A percentile compares a stretch with the other conserved stretches of the same genome.
These are phyloP conservation scores for Elysia crispata DNA, from an alignment of 2,888 invertebrate species.

Conservation along the genomic window DNA sequence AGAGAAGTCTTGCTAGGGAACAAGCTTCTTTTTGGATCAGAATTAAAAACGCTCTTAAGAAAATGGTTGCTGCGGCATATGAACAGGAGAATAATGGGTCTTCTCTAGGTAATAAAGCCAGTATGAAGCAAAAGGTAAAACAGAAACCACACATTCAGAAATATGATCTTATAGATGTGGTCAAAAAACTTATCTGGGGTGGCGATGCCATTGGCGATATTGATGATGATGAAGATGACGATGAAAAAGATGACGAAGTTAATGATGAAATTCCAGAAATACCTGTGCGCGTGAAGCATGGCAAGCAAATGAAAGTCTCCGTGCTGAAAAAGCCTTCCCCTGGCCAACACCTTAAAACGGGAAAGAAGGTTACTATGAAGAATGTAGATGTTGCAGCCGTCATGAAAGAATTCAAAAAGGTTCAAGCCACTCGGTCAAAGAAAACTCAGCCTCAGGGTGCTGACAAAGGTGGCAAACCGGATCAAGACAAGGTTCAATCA, in stretches of 20 bases:
- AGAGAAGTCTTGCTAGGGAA: conserved; percentile 54
- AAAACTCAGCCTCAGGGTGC: not conserved
- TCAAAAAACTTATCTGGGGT: conserved; percentile 47
- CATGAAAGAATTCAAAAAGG: too few species aligned
- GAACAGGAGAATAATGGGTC: conserved; percentile 35
- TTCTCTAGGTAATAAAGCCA: not conserved
- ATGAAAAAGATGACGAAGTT: conserved; percentile 15
- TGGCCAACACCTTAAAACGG: not conserved
- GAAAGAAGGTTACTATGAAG: not conserved
- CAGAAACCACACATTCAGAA: conserved; percentile 52
- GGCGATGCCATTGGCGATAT: conserved; percentile 16
- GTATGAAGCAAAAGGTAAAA: conserved; percentile 4
- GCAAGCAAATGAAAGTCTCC: not conserved
- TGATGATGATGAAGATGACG: conserved; percentile 41
- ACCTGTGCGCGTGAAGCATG: conserved; percentile 41
- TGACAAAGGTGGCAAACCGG: not conserved
- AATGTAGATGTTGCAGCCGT: not conserved
- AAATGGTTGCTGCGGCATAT: conserved; percentile 53
- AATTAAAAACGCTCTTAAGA: conserved; percentile 57
- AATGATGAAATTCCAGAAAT: conserved; percentile 41
- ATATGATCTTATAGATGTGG: conserved; percentile 50
- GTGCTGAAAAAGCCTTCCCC: conserved; percentile 2
- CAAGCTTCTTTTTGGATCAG: conserved; percentile 58
- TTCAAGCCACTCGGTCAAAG: conserved; percentile 1
- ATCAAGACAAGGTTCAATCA: not conserved